Evolutionary conservation across 2,113 vertebrate genomes (phyloP).

Genomic region (Lepus timidus): DNA sequence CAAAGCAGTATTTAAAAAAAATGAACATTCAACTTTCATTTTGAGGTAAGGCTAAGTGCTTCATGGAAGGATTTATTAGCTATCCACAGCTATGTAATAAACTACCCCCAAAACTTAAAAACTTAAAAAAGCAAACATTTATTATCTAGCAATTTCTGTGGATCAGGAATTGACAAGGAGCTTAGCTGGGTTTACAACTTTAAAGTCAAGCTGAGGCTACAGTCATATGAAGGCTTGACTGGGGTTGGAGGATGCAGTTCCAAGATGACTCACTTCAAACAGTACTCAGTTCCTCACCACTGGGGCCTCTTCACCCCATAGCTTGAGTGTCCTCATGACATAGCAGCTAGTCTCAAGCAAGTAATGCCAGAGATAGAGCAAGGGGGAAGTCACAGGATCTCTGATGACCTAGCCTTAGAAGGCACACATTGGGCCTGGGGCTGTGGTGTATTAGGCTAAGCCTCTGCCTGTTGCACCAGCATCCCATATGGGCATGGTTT

Average conservation of each 20-base stretch:
- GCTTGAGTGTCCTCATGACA: not conserved
- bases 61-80: not conserved
- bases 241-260: not conserved
- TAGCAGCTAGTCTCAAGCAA: not conserved
- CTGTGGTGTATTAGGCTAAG: no score
- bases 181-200: not conserved
- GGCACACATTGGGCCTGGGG: not conserved
- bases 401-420: not conserved
- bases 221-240: not conserved
- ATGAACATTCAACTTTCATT: not conserved
- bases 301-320: no score
- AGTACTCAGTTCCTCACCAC: not conserved
- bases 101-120: not conserved
- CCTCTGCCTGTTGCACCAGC: no score
- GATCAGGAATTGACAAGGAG: not conserved
- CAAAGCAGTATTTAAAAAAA: conserved; percentile 6
- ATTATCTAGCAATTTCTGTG: not conserved
- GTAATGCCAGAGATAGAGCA: not conserved
- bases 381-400: not conserved
- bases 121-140: conserved; percentile 14
- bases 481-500: no score
- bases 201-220: not conserved
- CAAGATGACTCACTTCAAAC: not conserved
- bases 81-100: not conserved
- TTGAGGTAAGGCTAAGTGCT: not conserved